A percentile compares a stretch with the other conserved stretches of the same genome.
Conservation (phyloP, 2,888 invertebrate genomes). For the Thymelicus sylvestris region DNA sequence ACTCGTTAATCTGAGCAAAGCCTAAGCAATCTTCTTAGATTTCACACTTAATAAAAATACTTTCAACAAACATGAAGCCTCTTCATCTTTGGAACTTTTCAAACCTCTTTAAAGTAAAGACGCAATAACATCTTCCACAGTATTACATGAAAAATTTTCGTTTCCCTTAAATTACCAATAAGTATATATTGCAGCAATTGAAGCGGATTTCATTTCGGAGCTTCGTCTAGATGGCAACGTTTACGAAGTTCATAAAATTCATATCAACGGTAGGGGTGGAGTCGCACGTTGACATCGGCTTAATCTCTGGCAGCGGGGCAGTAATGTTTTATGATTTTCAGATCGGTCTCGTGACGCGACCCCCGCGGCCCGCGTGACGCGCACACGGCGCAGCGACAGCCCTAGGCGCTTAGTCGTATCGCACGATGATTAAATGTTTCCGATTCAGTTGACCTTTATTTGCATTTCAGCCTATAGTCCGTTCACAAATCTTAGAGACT, state of each 20-base stretch:
- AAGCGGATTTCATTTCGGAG: background rate
- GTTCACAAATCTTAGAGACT: too few species aligned
- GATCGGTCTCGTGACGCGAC: slow-evolving; percentile 41
- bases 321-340: slow-evolving; percentile 43
- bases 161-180: background rate
- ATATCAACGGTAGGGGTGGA: slow-evolving; percentile 19
- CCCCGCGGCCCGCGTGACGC: slow-evolving; percentile 23
- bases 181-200: background rate
- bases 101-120: background rate
- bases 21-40: too few species aligned
- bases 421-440: slow-evolving; percentile 64
- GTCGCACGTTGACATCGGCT: slow-evolving; percentile 37
- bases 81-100: too few species aligned
- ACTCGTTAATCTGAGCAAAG: too few species aligned
- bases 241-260: slow-evolving; percentile 29
- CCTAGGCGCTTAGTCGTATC: slow-evolving; percentile 47
- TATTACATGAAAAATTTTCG: background rate
- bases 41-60: too few species aligned
- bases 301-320: slow-evolving; percentile 40
- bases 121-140: background rate
- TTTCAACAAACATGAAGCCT: too few species aligned
- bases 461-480: slow-evolving; percentile 46
- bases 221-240: slow-evolving; percentile 8
- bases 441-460: slow-evolving; percentile 54
- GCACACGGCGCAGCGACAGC: slow-evolving; percentile 27